Evolutionary conservation across 2,113 vertebrate species (phyloP).

Genomic region (Hippocampus zosterae): DNA sequence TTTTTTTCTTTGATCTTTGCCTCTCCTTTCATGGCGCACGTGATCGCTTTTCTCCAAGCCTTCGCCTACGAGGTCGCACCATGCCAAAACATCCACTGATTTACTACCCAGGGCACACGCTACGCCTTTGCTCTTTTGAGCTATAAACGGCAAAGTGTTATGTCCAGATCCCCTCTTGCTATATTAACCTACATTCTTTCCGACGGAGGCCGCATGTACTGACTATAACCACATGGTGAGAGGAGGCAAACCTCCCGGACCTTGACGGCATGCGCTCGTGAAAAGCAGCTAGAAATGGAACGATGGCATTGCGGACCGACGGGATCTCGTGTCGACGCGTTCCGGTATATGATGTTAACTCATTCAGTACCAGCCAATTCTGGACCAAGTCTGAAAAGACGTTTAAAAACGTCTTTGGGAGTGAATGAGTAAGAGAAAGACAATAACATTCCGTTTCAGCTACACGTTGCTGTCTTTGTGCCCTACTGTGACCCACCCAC

Average conservation of each 20-base stretch:
- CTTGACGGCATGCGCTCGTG: constrained; percentile 48
- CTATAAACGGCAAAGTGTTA: constrained; percentile 60
- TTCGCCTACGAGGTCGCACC: constrained; percentile 43
- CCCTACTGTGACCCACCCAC: constrained; percentile 20
- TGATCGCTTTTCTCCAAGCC: constrained; percentile 59
- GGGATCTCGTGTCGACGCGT: constrained; percentile 49
- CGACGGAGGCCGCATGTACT: constrained; percentile 46
- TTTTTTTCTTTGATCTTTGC: constrained; percentile 57
- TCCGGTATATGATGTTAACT: constrained; percentile 11
- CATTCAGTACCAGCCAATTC: too few relatives aligned
- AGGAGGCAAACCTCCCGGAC: constrained; percentile 39
- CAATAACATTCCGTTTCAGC: constrained; percentile 40
- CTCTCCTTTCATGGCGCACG: constrained; percentile 44
- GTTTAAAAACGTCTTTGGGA: too few relatives aligned
- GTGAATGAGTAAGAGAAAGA: constrained; percentile 9
- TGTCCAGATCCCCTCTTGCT: constrained; percentile 59
- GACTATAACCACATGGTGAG: constrained; percentile 60
- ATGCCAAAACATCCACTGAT: constrained; percentile 62
- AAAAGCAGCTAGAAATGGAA: constrained; percentile 45
- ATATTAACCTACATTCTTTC: constrained; percentile 70
- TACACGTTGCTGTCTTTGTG: constrained; percentile 17
- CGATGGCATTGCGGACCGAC: constrained; percentile 33
- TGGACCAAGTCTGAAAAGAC: too few relatives aligned
- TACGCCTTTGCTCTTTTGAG: constrained; percentile 53
- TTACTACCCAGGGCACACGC: constrained; percentile 62